Conservation (phyloP, 23 tunicate genomes). For the Ciona savignyi region DNA sequence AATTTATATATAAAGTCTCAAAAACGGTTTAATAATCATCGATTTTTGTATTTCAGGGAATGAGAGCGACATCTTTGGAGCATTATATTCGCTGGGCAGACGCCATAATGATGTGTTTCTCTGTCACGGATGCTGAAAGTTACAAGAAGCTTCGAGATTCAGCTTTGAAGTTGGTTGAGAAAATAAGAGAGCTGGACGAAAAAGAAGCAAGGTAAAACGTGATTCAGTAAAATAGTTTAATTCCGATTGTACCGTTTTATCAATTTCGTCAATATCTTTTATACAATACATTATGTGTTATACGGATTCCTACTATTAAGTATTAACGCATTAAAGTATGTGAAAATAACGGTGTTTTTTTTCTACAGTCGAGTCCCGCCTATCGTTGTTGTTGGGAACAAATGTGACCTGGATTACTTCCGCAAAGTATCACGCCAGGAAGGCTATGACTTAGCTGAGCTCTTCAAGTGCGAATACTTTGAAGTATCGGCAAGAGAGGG, state of each 20-base stretch:
- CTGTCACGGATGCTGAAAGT: conserved; percentile 63
- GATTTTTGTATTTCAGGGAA: conserved; percentile 66
- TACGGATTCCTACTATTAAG: too few relatives aligned
- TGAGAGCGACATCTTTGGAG: conserved; percentile 33
- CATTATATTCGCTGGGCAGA: conserved; percentile 87
- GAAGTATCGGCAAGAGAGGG: conserved; percentile 94
- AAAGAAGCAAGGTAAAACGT: conserved; percentile 44
- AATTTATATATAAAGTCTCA: too few relatives aligned
- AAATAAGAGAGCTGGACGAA: conserved; percentile 22
- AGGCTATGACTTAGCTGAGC: conserved; percentile 60
- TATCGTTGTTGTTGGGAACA: conserved; percentile 85
- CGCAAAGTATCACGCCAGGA: conserved; percentile 47
- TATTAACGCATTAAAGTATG: too few relatives aligned
- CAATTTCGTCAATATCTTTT: too few relatives aligned
- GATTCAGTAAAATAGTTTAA: too few relatives aligned
- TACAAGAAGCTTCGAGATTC: conserved; percentile 39
- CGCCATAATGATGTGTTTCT: conserved; percentile 89
- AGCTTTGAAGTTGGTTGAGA: conserved; percentile 37
- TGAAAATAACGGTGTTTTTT: too few relatives aligned
- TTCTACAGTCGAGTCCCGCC: conserved; percentile 56
- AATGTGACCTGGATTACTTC: conserved; percentile 67
- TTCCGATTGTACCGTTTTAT: too few relatives aligned
- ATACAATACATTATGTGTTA: too few relatives aligned
- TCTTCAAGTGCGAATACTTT: conserved; percentile 54
- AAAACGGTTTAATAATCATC: too few relatives aligned